Conservation (phyloP, 2,888 invertebrate species). For the Pyrgus malvae region DNA sequence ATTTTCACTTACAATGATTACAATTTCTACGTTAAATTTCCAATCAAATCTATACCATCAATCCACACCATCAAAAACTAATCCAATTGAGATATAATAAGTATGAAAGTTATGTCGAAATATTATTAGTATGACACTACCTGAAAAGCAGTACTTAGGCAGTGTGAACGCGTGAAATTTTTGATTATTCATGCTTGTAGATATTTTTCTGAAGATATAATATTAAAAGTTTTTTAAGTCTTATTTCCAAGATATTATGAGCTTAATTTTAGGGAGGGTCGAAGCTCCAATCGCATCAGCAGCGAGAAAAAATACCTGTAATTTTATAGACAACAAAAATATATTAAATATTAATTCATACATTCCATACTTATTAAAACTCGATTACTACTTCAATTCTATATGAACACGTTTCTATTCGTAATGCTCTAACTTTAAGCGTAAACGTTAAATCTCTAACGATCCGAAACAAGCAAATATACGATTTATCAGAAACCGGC, state of each 20-base stretch:
- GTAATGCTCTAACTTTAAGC: conserved; percentile 62
- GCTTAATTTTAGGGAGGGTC: no score
- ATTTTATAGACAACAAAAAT: no score
- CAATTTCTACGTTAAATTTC: conserved; percentile 17
- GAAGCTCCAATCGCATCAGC: no score
- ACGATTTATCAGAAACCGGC: no score
- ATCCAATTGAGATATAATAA: conserved; percentile 36
- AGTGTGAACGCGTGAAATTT: no score
- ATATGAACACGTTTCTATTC: conserved; percentile 63
- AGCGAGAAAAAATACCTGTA: no score
- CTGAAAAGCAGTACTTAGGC: no score
- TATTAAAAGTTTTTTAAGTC: no score
- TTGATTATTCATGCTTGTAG: no score
- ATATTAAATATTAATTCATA: background rate
- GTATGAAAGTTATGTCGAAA: conserved; percentile 35
- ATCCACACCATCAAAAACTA: conserved; percentile 8
- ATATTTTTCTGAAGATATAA: no score
- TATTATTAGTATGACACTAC: background rate
- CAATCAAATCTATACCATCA: conserved; percentile 15
- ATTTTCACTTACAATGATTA: conserved; percentile 17
- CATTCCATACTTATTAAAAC: conserved; percentile 16
- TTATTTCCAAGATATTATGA: no score
- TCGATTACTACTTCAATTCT: conserved; percentile 25
- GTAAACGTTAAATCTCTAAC: conserved; percentile 41
- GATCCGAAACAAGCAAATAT: conserved; percentile 6